A percentile compares a stretch with the other conserved stretches of the same genome.
phyloP scores from a whole-genome alignment of 2,113 vertebrate species.

The Lepus europaeus region DNA sequence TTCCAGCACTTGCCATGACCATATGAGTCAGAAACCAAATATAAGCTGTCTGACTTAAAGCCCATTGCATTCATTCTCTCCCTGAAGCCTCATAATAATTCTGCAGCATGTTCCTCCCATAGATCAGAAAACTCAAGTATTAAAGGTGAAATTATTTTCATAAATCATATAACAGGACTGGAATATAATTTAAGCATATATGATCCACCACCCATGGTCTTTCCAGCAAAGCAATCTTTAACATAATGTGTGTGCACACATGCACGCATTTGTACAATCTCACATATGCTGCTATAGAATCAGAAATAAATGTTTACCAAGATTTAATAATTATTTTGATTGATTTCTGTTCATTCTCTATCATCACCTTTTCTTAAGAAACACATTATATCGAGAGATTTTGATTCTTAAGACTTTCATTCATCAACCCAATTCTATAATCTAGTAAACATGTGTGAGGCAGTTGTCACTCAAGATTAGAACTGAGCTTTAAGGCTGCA shows the following conservation, averaged over 20 bases:
- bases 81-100: neutral
- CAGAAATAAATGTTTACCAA: neutral
- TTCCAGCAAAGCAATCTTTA: neutral
- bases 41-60: neutral
- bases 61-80: neutral
- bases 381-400: neutral
- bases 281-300: neutral
- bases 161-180: neutral
- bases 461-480: constrained; percentile 45
- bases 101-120: neutral
- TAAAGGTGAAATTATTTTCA: constrained; percentile 41
- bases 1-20: neutral
- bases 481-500: neutral
- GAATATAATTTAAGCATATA: neutral
- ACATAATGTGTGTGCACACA: neutral
- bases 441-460: neutral
- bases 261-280: neutral
- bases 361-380: constrained; percentile 31
- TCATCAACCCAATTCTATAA: constrained; percentile 4
- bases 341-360: neutral
- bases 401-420: constrained; percentile 16
- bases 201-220: neutral
- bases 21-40: neutral
- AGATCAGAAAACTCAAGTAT: neutral
- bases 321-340: constrained; percentile 2